phyloP scores from a whole-genome alignment of 2,113 vertebrate species.

The Chaenocephalus aceratus region DNA sequence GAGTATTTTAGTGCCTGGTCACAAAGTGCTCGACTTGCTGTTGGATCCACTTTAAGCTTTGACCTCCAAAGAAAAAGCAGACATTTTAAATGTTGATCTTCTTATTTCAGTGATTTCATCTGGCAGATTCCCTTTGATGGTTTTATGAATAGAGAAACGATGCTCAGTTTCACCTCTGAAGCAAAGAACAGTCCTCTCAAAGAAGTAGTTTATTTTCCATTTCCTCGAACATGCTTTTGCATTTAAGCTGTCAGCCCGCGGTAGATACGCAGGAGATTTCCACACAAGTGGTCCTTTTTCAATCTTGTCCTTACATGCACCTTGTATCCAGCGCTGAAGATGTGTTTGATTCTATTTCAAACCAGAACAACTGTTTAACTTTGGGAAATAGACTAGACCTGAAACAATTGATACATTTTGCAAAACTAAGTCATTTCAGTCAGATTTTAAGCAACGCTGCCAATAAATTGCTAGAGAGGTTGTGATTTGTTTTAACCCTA shows the following conservation, averaged over 20 bases:
- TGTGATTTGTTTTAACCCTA: no score
- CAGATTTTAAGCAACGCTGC: no score
- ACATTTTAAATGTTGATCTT: constrained; percentile 1
- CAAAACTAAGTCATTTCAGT: not conserved
- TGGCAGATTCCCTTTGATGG: not conserved
- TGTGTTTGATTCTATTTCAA: constrained; percentile 1
- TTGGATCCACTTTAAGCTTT: constrained; percentile 9
- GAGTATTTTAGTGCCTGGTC: constrained; percentile 12
- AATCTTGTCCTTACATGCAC: constrained; percentile 3
- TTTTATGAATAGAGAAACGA: not conserved
- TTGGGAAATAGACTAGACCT: not conserved
- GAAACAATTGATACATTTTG: not conserved
- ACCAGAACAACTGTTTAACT: not conserved
- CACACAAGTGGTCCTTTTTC: constrained; percentile 5
- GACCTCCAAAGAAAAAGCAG: constrained; percentile 33
- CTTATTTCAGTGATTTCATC: constrained; percentile 16
- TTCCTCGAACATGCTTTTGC: constrained; percentile 23
- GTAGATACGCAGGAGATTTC: not conserved
- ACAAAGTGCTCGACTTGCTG: constrained; percentile 21
- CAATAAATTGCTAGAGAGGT: no score
- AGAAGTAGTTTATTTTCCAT: constrained; percentile 17
- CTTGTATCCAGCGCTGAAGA: not conserved
- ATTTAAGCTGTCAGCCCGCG: not conserved
- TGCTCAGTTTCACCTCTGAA: not conserved
- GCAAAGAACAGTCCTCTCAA: not conserved